These are phyloP conservation scores for Cyphomyrus plagiostoma DNA, from an alignment of 2,113 vertebrate species.

Conservation along the genomic window DNA sequence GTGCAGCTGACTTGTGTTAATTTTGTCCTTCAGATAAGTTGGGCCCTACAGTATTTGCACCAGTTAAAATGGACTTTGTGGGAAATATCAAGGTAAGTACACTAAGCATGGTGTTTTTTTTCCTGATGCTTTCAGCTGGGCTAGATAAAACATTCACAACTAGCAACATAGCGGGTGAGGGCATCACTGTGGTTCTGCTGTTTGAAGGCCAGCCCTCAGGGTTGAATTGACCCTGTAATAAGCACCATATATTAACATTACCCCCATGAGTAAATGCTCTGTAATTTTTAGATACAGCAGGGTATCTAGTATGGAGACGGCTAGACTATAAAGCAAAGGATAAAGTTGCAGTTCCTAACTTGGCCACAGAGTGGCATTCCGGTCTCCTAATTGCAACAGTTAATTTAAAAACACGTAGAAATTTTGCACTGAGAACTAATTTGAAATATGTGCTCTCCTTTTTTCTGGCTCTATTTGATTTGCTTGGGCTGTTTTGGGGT, in stretches of 20 bases:
- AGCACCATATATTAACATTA: neutral
- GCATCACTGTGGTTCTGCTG: neutral
- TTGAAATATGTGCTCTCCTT: neutral
- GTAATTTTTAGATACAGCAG: neutral
- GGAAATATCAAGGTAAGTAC: conserved; percentile 91
- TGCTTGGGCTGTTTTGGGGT: neutral
- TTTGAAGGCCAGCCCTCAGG: neutral
- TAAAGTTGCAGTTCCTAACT: conserved; percentile 1
- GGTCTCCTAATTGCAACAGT: neutral
- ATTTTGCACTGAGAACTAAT: neutral
- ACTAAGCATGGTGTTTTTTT: neutral
- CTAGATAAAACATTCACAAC: neutral
- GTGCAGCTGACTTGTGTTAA: conserved; percentile 28
- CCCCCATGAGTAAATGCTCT: neutral
- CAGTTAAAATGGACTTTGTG: conserved; percentile 99
- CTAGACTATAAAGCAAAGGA: neutral
- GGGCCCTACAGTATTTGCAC: conserved; percentile 94
- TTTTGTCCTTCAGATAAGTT: conserved; percentile 80
- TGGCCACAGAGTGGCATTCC: conserved; percentile 11
- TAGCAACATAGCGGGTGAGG: neutral
- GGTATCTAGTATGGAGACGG: neutral
- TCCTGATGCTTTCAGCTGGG: neutral
- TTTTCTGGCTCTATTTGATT: neutral
- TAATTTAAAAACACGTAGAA: neutral
- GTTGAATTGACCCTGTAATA: neutral